phyloP scores from a whole-genome alignment of 2,797 vertebrate genomes.

The Alexandromys oeconomus region DNA sequence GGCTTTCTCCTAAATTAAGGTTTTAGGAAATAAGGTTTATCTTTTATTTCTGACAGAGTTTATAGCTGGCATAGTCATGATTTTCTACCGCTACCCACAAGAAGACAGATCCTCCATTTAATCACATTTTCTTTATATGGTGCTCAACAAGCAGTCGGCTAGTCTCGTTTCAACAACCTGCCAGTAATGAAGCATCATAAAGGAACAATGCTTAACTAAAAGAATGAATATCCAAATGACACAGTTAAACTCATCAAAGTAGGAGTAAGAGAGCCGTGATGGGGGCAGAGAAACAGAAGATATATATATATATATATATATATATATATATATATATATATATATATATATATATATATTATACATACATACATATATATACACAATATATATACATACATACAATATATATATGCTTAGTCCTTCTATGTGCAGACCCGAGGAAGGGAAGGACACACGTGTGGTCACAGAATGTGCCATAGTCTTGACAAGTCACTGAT shows the following conservation, averaged over 20 bases:
- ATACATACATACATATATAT: too few species aligned
- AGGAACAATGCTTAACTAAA: slow-evolving; percentile 18
- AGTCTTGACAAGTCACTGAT: slow-evolving; percentile 44
- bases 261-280: background rate
- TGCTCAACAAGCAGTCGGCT: slow-evolving; percentile 35
- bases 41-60: slow-evolving; percentile 58
- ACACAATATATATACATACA: too few species aligned
- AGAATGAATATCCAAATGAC: slow-evolving; percentile 10
- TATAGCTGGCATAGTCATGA: slow-evolving; percentile 19
- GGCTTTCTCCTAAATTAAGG: slow-evolving; percentile 70
- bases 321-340: too few species aligned
- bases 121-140: slow-evolving; percentile 64
- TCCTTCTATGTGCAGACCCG: background rate
- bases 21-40: slow-evolving; percentile 68
- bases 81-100: background rate
- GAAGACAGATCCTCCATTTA: slow-evolving; percentile 49
- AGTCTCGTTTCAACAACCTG: slow-evolving; percentile 39
- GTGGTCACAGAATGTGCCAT: background rate
- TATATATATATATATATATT: too few species aligned
- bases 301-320: too few species aligned
- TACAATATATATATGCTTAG: background rate
- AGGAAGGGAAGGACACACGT: background rate
- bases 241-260: background rate
- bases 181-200: slow-evolving; percentile 7
- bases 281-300: background rate